A percentile compares a stretch with the other conserved stretches of the same genome.
phyloP scores from a whole-genome alignment of 2,797 vertebrate genomes.

The Threskiornis aethiopicus region DNA sequence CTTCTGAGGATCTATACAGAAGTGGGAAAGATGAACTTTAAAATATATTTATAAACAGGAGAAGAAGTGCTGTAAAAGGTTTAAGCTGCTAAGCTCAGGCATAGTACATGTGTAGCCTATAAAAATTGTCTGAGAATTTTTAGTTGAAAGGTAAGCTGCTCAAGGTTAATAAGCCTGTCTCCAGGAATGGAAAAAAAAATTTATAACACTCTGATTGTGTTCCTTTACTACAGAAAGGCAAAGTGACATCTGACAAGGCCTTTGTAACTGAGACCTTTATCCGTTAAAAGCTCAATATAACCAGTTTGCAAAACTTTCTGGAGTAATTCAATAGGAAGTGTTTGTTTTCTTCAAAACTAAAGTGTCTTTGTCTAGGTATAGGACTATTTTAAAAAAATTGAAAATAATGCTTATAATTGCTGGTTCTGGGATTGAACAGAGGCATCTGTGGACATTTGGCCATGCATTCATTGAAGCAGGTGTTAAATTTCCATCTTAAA shows the following conservation, averaged over 20 bases:
- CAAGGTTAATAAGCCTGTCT: not conserved
- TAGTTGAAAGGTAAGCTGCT: not conserved
- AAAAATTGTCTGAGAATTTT: not conserved
- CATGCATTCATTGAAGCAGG: not conserved
- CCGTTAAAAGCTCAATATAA: not conserved
- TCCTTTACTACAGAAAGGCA: not conserved
- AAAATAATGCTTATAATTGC: not conserved
- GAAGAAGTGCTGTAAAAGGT: not conserved
- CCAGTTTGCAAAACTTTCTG: not conserved
- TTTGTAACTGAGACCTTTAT: not conserved
- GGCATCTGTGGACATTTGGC: not conserved
- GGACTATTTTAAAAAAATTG: fast-evolving
- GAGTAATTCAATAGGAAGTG: not conserved
- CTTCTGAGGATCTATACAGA: not conserved
- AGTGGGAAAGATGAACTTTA: not conserved
- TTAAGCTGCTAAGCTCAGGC: not conserved
- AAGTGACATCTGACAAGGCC: not conserved
- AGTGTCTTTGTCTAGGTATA: not conserved
- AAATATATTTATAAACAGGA: not conserved
- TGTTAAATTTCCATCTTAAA: not conserved
- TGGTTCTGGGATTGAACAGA: not conserved
- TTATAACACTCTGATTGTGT: not conserved
- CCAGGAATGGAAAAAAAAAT: not conserved
- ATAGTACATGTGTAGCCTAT: not conserved
- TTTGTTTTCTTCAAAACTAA: not conserved